These are phyloP conservation scores for Siniperca undulata DNA, from an alignment of 2,797 vertebrate species.

Conservation along the genomic window DNA sequence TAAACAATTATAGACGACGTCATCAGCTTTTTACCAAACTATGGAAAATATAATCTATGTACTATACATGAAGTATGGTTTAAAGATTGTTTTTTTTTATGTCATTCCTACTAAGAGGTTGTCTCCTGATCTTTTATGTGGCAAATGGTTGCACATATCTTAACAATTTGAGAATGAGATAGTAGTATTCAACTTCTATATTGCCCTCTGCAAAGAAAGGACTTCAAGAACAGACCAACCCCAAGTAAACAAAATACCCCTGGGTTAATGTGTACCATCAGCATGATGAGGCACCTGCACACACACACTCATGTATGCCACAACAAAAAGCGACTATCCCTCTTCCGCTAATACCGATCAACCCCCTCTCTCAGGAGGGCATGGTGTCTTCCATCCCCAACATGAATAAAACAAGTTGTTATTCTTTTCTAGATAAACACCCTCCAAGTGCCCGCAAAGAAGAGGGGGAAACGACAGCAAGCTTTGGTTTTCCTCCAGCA, in stretches of 20 bases:
- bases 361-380: slow-evolving; percentile 76
- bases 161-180: slow-evolving; percentile 11
- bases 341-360: slow-evolving; percentile 74
- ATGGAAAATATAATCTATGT: background rate
- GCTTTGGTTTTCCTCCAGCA: slow-evolving; percentile 83
- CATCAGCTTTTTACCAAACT: background rate
- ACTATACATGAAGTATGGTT: background rate
- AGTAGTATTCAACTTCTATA: slow-evolving; percentile 4
- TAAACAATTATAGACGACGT: background rate
- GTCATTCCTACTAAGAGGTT: background rate
- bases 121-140: background rate
- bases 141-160: slow-evolving; percentile 5
- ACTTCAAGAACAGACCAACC: slow-evolving; percentile 34
- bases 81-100: background rate
- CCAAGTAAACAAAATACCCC: slow-evolving; percentile 52
- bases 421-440: slow-evolving; percentile 86
- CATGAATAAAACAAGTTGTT: slow-evolving; percentile 87
- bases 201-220: slow-evolving; percentile 41
- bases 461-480: slow-evolving; percentile 68
- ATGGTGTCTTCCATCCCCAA: slow-evolving; percentile 70
- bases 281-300: slow-evolving; percentile 38
- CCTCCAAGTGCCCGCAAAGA: slow-evolving; percentile 81
- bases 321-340: slow-evolving; percentile 65
- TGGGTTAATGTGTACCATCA: slow-evolving; percentile 47
- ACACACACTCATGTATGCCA: slow-evolving; percentile 11